Evolutionary conservation across 92 coral and sea anemone genomes (phyloP), one percentile per base, ranked within the genome.

Genomic region (Anthopleura xanthogrammica): DNA sequence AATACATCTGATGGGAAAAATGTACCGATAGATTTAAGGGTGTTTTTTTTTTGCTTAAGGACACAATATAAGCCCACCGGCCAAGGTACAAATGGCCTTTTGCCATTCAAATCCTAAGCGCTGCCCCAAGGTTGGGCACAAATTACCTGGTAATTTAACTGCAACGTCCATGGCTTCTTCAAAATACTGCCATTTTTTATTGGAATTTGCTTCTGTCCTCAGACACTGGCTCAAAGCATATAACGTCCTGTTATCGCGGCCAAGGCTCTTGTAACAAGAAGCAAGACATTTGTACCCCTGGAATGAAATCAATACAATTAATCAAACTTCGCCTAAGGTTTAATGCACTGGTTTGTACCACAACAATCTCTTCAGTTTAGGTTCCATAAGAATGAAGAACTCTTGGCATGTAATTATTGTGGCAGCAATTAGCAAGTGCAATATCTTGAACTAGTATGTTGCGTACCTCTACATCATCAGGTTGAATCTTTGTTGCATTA

Each of bases 381-480:
- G 5, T 46, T 46, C 50, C 50, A 9, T 5, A 46, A 4, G 9
- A 46, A 46, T 9, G 50, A 46, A 5, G 50, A 4, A 46, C 50
- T 46, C 50, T 46, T 46, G 36, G 36, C 36, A 29, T 29, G 36
- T 29, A 29, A 29, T 0, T 1, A 29, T 29, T 29, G 36, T 29
- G 36, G 36, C 36, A 29, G 36, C 36, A 29, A 29, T 46, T 46
- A 9, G 50, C 50, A 2, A 29, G 0, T 46, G 50, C 50, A 46
- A 46, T 46, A 46, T 46, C 5, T 46, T 46, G 50, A 46, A 46
- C 50, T 46, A 46, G 9, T 46, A 46, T 36, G 74, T n/a, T 78
- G 3, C 42, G 13, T 78, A 90, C 93, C 90, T 80, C 70, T 9
- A 73, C 41, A 75, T 83, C 46, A 12, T 48, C 82, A 39, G 93